phyloP scores from a whole-genome alignment of 2,888 invertebrate genomes.

The Clitarchus hookeri region DNA sequence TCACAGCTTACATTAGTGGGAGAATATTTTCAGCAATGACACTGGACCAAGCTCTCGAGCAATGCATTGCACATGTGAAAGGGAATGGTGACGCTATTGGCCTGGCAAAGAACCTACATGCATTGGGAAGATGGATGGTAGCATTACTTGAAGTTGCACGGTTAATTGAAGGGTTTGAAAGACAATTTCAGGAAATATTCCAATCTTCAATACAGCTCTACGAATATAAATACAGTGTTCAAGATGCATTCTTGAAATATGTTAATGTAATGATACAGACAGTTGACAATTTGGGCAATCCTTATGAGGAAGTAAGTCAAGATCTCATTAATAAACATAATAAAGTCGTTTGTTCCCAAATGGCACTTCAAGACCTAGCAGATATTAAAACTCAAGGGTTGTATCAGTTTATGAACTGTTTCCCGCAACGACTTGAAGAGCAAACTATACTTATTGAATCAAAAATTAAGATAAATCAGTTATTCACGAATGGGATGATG shows the following conservation, averaged over 20 bases:
- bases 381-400: neutral
- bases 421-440: neutral
- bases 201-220: neutral
- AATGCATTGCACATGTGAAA: neutral
- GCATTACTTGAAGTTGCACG: neutral
- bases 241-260: neutral
- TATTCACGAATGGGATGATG: neutral
- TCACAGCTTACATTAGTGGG: neutral
- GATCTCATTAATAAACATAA: too few species aligned
- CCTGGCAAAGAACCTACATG: neutral
- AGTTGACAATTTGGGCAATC: too few species aligned
- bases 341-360: too few species aligned
- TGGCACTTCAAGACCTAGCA: neutral
- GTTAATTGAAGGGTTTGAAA: neutral
- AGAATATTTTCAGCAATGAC: neutral
- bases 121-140: neutral
- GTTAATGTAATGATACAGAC: too few species aligned
- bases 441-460: too few species aligned
- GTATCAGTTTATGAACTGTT: neutral
- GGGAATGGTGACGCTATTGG: neutral
- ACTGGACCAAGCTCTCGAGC: neutral
- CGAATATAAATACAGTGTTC: neutral
- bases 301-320: too few species aligned
- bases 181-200: neutral
- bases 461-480: neutral